These are phyloP conservation scores for Abramis brama DNA, from an alignment of 2,113 vertebrate species.

Conservation along the genomic window DNA sequence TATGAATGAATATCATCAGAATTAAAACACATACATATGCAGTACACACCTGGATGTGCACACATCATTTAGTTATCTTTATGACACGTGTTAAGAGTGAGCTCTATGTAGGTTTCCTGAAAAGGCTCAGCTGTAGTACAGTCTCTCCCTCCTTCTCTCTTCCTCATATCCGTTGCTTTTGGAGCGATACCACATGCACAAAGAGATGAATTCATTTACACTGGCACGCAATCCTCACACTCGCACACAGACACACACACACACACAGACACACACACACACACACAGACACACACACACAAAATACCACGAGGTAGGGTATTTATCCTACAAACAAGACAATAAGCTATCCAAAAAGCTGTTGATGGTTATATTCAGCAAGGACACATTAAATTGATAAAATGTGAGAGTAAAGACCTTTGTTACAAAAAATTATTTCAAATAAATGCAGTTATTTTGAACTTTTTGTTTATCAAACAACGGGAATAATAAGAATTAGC, in stretches of 20 bases:
- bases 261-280: slow-evolving; percentile 10
- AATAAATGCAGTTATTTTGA: background rate
- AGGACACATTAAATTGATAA: background rate
- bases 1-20: background rate
- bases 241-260: slow-evolving; percentile 35
- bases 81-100: slow-evolving; percentile 33
- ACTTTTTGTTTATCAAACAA: no score
- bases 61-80: slow-evolving; percentile 1
- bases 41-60: slow-evolving; percentile 16
- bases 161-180: slow-evolving; percentile 56
- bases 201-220: slow-evolving; percentile 48
- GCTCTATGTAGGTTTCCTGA: background rate
- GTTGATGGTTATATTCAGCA: background rate
- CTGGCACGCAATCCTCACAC: slow-evolving; percentile 37
- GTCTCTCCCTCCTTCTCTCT: slow-evolving; percentile 9
- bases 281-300: background rate
- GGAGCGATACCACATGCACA: slow-evolving; percentile 62
- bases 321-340: background rate
- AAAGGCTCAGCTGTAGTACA: background rate
- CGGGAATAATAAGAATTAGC: no score
- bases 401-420: background rate
- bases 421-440: background rate
- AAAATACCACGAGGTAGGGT: background rate
- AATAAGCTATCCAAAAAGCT: background rate
- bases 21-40: background rate